Conservation (phyloP, 2,888 invertebrate species). For the Pandemis cinnamomeana region DNA sequence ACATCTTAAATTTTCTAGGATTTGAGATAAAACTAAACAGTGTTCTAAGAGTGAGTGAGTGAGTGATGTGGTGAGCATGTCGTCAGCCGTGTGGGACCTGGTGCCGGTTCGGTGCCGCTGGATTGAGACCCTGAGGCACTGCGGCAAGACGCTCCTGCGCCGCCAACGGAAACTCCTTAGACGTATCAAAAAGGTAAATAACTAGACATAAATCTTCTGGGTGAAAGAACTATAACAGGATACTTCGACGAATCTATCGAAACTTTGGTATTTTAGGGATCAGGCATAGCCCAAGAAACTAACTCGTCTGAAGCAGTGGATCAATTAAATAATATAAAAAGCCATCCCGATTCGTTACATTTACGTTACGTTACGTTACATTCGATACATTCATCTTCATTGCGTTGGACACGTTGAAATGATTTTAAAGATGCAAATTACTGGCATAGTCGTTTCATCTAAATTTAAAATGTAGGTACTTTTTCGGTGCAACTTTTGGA, state of each 20-base stretch:
- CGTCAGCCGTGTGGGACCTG: conserved; percentile 60
- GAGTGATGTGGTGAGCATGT: conserved; percentile 53
- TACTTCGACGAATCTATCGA: neutral
- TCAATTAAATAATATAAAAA: neutral
- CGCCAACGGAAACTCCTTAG: conserved; percentile 76
- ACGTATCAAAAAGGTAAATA: conserved; percentile 77
- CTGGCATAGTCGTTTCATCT: no score
- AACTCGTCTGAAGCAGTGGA: neutral
- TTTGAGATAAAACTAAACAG: neutral
- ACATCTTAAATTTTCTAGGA: neutral
- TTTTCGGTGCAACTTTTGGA: no score
- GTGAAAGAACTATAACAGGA: neutral
- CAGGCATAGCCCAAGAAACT: neutral
- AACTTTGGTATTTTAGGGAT: no score
- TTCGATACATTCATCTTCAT: no score
- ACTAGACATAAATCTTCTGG: neutral
- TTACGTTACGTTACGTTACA: no score
- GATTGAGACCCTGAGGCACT: conserved; percentile 78
- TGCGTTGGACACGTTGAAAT: no score
- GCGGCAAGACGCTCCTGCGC: conserved; percentile 78
- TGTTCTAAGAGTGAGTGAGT: conserved; percentile 53
- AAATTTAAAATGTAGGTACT: no score
- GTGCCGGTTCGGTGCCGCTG: conserved; percentile 75
- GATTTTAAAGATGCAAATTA: no score
- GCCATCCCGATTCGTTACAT: no score